Evolutionary conservation across 2,797 vertebrate genomes (phyloP).

Genomic region (Channallabes apus): DNA sequence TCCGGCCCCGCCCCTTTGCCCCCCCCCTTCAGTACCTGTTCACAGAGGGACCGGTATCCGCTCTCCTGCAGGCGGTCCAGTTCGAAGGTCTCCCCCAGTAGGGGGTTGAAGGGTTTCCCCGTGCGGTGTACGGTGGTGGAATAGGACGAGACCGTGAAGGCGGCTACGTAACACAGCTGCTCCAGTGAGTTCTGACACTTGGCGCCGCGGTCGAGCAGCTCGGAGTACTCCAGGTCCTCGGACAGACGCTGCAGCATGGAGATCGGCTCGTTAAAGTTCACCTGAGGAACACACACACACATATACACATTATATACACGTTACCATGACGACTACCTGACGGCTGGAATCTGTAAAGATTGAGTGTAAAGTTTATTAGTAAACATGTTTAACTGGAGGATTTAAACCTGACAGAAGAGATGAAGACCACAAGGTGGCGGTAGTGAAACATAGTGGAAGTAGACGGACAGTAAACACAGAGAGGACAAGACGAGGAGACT

Average conservation of each 20-base stretch:
- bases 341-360: too few species aligned
- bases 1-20: slow-evolving; percentile 63
- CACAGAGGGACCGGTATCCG: slow-evolving; percentile 94
- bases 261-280: slow-evolving; percentile 97
- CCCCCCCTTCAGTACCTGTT: slow-evolving; percentile 80
- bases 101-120: slow-evolving; percentile 97
- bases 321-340: background rate
- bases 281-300: slow-evolving; percentile 65
- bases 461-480: too few species aligned
- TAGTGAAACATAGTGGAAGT: too few species aligned
- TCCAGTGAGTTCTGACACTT: slow-evolving; percentile 87
- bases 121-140: slow-evolving; percentile 94
- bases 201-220: slow-evolving; percentile 91
- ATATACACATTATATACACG: background rate
- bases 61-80: slow-evolving; percentile 90
- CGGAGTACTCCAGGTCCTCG: slow-evolving; percentile 95
- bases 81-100: slow-evolving; percentile 95
- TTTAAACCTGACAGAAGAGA: background rate
- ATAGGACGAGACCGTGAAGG: slow-evolving; percentile 96
- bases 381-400: background rate
- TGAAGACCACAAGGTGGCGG: too few species aligned
- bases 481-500: too few species aligned
- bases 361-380: too few species aligned
- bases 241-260: slow-evolving; percentile 98
- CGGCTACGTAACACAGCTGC: slow-evolving; percentile 97